These are phyloP conservation scores for Conomelus anceps DNA, from an alignment of 2,888 invertebrate species.

Conservation along the genomic window DNA sequence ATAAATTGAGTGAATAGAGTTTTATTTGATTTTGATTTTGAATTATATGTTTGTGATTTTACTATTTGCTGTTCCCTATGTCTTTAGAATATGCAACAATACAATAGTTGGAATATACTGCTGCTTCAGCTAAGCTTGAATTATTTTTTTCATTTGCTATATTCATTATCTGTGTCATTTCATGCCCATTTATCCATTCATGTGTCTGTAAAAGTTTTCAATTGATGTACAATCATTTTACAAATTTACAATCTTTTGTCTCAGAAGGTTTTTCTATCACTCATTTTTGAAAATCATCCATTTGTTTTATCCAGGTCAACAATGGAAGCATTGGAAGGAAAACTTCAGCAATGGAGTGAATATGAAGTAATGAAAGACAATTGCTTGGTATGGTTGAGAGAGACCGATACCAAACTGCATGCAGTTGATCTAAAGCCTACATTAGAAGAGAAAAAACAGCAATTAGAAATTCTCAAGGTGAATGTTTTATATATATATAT, in stretches of 20 bases:
- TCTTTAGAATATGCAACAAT: no score
- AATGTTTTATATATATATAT: background rate
- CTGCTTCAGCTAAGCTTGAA: no score
- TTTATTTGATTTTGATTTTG: no score
- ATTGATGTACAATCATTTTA: background rate
- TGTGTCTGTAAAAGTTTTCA: background rate
- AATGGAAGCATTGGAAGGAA: slow-evolving; percentile 70
- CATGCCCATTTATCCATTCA: no score
- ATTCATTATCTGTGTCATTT: no score
- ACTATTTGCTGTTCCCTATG: no score
- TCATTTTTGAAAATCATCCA: no score
- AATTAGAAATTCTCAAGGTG: slow-evolving; percentile 65
- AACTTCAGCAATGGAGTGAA: slow-evolving; percentile 85
- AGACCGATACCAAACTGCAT: slow-evolving; percentile 79
- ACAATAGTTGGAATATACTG: no score
- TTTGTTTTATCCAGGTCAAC: slow-evolving; percentile 48
- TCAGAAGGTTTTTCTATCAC: no score
- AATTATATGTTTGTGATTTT: no score
- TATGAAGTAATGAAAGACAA: slow-evolving; percentile 82
- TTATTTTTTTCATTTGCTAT: no score
- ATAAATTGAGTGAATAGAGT: no score
- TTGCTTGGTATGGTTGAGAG: slow-evolving; percentile 79
- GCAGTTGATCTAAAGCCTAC: slow-evolving; percentile 80
- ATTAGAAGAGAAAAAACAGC: slow-evolving; percentile 73
- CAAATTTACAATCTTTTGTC: background rate